Evolutionary conservation across 2,888 invertebrate genomes (phyloP).

Genomic region (Monochamus alternatus): DNA sequence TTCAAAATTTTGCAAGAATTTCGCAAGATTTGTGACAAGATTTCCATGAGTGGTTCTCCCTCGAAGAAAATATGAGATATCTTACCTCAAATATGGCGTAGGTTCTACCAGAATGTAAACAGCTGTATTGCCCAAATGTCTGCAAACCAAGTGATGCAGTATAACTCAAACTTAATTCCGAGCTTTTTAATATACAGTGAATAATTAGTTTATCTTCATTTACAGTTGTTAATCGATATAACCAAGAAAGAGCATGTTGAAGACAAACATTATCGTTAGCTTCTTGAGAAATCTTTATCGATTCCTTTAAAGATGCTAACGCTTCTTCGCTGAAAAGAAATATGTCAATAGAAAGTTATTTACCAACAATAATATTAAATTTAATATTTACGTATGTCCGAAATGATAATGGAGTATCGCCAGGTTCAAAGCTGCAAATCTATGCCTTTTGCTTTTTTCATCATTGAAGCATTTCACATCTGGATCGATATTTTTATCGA

Average conservation of each 20-base stretch:
- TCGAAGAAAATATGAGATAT: neutral
- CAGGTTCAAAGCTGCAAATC: slow-evolving; percentile 93
- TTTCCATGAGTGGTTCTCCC: too few relatives aligned
- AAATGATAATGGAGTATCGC: slow-evolving; percentile 92
- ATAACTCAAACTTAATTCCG: slow-evolving; percentile 80
- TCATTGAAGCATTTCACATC: slow-evolving; percentile 72
- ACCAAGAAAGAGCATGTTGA: slow-evolving; percentile 90
- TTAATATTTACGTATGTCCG: slow-evolving; percentile 79
- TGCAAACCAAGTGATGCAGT: slow-evolving; percentile 83
- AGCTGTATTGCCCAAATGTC: slow-evolving; percentile 85
- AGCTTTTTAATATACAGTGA: slow-evolving; percentile 79
- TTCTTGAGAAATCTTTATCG: slow-evolving; percentile 90
- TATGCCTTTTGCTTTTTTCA: slow-evolving; percentile 78
- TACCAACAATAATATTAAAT: neutral
- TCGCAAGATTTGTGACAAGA: too few relatives aligned
- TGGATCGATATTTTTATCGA: slow-evolving; percentile 77
- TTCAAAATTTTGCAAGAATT: too few relatives aligned
- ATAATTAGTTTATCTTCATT: slow-evolving; percentile 78
- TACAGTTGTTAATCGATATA: slow-evolving; percentile 76
- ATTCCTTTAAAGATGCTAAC: slow-evolving; percentile 87
- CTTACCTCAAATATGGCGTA: slow-evolving; percentile 78
- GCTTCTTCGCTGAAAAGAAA: slow-evolving; percentile 79
- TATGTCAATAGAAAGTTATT: neutral
- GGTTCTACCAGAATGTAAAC: slow-evolving; percentile 79
- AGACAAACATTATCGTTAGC: slow-evolving; percentile 89